Percentiles rank a stretch among this genome's conserved stretches.
phyloP scores from a whole-genome alignment of 2,113 vertebrate genomes.

The Tichodroma muraria region DNA sequence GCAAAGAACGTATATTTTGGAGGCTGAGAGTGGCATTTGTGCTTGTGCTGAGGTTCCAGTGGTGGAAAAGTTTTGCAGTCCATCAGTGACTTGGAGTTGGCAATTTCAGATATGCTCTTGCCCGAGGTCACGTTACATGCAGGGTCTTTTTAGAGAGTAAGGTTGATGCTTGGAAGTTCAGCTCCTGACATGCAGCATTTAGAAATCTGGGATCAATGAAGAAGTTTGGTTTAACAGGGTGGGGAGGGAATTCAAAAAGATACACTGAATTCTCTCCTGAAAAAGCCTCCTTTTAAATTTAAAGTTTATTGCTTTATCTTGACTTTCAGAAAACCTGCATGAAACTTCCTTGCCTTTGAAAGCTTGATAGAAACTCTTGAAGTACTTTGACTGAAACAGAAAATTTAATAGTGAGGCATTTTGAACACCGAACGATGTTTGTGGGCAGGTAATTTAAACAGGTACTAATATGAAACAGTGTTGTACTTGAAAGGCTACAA shows the following conservation, averaged over 20 bases:
- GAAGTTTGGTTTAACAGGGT: background rate
- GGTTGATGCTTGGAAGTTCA: background rate
- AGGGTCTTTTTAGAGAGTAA: background rate
- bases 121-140: background rate
- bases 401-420: slow-evolving; percentile 31
- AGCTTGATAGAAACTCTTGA: background rate
- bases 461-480: background rate
- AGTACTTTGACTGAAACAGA: slow-evolving; percentile 32
- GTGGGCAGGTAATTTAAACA: slow-evolving; percentile 29
- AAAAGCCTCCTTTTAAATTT: background rate
- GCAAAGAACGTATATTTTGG: background rate
- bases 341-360: slow-evolving; percentile 31
- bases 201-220: background rate
- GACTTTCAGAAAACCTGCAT: background rate
- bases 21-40: background rate
- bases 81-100: background rate
- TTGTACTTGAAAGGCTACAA: slow-evolving; percentile 41
- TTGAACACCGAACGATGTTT: background rate
- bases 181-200: background rate
- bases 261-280: background rate
- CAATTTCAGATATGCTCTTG: background rate
- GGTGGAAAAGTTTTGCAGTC: background rate
- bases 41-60: background rate
- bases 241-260: background rate
- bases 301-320: slow-evolving; percentile 3